Evolutionary conservation across 2,113 vertebrate genomes (phyloP).

Genomic region (Chauna torquata): DNA sequence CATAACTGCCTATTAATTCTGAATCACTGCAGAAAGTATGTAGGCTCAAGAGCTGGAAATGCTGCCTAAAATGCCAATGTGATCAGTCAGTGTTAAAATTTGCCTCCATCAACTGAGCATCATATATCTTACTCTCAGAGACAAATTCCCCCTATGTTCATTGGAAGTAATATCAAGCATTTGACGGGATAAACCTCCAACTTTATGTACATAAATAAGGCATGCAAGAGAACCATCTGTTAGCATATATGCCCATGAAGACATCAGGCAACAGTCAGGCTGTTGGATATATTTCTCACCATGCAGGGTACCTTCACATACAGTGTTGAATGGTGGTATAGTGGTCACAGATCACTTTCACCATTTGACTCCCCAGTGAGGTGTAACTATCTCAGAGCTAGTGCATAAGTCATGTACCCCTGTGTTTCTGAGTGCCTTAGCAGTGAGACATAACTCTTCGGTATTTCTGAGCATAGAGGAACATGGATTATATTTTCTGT

Average conservation of each 20-base stretch:
- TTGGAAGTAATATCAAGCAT: not conserved
- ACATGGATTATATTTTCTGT: not conserved
- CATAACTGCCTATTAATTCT: constrained; percentile 38
- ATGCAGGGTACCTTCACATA: not conserved
- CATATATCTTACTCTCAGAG: not conserved
- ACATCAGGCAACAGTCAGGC: not conserved
- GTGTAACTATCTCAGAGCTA: constrained; percentile 56
- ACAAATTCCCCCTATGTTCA: not conserved
- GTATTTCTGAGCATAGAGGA: constrained; percentile 15
- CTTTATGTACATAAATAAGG: not conserved
- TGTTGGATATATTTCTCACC: not conserved
- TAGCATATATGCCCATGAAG: not conserved
- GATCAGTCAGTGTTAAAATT: constrained; percentile 32
- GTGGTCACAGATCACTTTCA: constrained; percentile 45
- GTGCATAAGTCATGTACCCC: constrained; percentile 60
- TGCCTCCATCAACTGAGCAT: not conserved
- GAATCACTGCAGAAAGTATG: not conserved
- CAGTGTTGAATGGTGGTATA: not conserved
- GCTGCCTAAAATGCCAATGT: constrained; percentile 8
- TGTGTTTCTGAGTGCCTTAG: constrained; percentile 1
- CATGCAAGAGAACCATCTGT: not conserved
- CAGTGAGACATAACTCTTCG: constrained; percentile 10
- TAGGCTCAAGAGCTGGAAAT: not conserved
- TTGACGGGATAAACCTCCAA: not conserved
- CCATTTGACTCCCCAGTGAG: constrained; percentile 31